A percentile compares a stretch with the other conserved stretches of the same genome.
Evolutionary conservation across 2,113 vertebrate genomes (phyloP).

Genomic region (Smithornis capensis): DNA sequence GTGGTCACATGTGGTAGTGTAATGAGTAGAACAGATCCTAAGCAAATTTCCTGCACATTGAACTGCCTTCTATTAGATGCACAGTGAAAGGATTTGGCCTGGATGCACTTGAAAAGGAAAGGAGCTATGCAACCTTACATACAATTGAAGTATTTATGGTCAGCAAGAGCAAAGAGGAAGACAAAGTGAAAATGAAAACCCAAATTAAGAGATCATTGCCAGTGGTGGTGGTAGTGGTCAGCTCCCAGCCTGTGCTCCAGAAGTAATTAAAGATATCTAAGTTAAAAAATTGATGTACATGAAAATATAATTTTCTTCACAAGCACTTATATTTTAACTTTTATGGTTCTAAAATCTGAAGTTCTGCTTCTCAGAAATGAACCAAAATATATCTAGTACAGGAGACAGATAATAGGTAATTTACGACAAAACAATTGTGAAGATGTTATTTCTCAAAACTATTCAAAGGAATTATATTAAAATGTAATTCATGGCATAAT

Average conservation of each 20-base stretch:
- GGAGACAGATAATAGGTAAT: not conserved
- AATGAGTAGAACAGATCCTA: not conserved
- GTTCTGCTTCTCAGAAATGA: not conserved
- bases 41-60: not conserved
- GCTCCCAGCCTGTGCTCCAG: accelerated
- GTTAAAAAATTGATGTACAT: not conserved
- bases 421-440: not conserved
- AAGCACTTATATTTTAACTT: not conserved
- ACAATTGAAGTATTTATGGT: not conserved
- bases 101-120: not conserved
- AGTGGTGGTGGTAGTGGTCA: not conserved
- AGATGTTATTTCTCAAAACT: not conserved
- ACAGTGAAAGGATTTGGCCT: not conserved
- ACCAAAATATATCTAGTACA: not conserved
- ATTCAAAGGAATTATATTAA: not conserved
- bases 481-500: not conserved
- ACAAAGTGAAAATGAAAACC: not conserved
- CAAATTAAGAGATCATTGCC: not conserved
- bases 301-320: not conserved
- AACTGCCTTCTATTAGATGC: not conserved
- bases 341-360: not conserved
- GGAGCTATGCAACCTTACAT: not conserved
- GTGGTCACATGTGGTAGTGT: not conserved
- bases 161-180: not conserved
- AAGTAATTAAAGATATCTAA: not conserved